Percentiles rank a stretch among this genome's conserved stretches.
Evolutionary conservation across 2,113 vertebrate species (phyloP).

Genomic region (Gymnarchus niloticus): DNA sequence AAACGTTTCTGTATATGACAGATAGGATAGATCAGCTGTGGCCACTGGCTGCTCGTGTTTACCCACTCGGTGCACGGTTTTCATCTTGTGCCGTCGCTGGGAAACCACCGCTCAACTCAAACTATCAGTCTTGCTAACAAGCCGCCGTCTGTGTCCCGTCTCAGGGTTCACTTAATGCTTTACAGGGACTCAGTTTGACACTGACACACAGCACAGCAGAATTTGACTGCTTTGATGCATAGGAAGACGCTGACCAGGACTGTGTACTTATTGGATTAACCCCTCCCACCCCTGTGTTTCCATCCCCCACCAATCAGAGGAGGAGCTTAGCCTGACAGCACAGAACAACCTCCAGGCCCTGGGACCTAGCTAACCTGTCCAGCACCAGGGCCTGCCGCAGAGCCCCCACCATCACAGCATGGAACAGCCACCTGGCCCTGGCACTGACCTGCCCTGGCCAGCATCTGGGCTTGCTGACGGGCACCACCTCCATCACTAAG

Average conservation of each 20-base stretch:
- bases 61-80: neutral
- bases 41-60: neutral
- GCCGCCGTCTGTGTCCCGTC: slow-evolving; percentile 30
- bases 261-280: slow-evolving; percentile 57
- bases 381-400: slow-evolving; percentile 13
- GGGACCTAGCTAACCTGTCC: slow-evolving; percentile 23
- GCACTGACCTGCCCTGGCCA: too few species aligned
- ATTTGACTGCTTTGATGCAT: slow-evolving; percentile 47
- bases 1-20: neutral
- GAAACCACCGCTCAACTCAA: slow-evolving; percentile 38
- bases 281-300: slow-evolving; percentile 26
- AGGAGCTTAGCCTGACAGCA: slow-evolving; percentile 11
- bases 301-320: slow-evolving; percentile 47
- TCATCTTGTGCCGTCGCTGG: neutral
- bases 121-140: slow-evolving; percentile 43
- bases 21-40: neutral
- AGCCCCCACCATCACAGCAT: neutral
- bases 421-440: too few species aligned
- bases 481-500: too few species aligned
- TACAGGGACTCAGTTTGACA: slow-evolving; percentile 57
- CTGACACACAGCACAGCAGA: slow-evolving; percentile 48
- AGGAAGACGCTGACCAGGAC: slow-evolving; percentile 24
- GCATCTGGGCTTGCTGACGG: too few species aligned
- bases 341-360: neutral
- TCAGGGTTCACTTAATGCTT: slow-evolving; percentile 48